These are phyloP conservation scores for Maccullochella peelii DNA, from an alignment of 2,113 vertebrate species.

Conservation along the genomic window DNA sequence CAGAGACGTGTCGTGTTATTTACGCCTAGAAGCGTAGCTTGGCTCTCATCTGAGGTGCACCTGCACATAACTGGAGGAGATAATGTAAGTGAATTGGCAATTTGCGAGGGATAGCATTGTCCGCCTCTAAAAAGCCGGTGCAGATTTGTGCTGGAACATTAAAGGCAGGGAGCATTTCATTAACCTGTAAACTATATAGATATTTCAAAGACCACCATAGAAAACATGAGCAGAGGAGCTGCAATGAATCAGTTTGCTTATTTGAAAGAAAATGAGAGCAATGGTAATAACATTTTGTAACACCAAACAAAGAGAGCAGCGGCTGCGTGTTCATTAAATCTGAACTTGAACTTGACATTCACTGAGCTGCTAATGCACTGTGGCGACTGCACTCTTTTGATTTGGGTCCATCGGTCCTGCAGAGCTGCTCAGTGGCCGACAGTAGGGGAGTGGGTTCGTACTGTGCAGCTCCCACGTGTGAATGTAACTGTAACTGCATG, in stretches of 20 bases:
- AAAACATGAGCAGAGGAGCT: not conserved
- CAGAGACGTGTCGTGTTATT: not conserved
- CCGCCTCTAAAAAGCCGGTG: slow-evolving; percentile 25
- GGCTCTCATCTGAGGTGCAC: not conserved
- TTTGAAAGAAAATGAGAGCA: slow-evolving; percentile 24
- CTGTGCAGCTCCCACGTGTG: slow-evolving; percentile 39
- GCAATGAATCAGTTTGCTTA: not conserved
- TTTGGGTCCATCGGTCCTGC: slow-evolving; percentile 43
- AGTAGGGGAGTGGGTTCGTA: slow-evolving; percentile 7
- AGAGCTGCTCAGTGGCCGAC: slow-evolving; percentile 44
- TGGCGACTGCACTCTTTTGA: slow-evolving; percentile 55
- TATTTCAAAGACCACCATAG: slow-evolving; percentile 21
- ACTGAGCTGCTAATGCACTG: slow-evolving; percentile 48
- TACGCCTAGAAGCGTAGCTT: not conserved
- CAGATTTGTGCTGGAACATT: slow-evolving; percentile 24
- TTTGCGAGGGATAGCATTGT: not conserved
- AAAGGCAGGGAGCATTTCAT: slow-evolving; percentile 38
- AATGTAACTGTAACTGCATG: slow-evolving; percentile 34
- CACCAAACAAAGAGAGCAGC: slow-evolving; percentile 49
- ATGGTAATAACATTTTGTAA: not conserved
- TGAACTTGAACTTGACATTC: slow-evolving; percentile 62
- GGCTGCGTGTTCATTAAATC: slow-evolving; percentile 52
- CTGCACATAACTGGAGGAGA: slow-evolving; percentile 17
- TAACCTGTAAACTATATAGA: slow-evolving; percentile 30
- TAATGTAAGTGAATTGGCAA: slow-evolving; percentile 5